Percentiles rank a stretch among this genome's conserved stretches.
phyloP scores from a whole-genome alignment of 2,888 invertebrate species.

The Dicycla oo region DNA sequence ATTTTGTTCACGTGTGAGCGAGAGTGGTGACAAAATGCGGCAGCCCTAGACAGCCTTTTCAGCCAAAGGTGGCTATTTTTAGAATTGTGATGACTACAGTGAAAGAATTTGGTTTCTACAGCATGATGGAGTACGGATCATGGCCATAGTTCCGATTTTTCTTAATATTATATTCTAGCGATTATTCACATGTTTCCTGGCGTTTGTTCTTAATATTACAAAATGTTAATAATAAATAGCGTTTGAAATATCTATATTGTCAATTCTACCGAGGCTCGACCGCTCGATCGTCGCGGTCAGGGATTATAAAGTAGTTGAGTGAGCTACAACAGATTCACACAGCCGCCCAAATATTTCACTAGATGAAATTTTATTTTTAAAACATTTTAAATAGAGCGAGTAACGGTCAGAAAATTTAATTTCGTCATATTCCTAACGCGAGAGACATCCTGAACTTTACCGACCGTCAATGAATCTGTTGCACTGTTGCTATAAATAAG shows the following conservation, averaged over 20 bases:
- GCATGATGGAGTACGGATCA: conserved; percentile 35
- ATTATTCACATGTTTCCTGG: conserved; percentile 80
- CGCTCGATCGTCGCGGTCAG: conserved; percentile 69
- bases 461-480: conserved; percentile 74
- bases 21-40: too few species aligned
- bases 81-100: conserved; percentile 25
- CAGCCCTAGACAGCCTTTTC: conserved; percentile 5
- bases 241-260: conserved; percentile 87
- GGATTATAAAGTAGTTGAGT: conserved; percentile 73
- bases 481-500: conserved; percentile 72
- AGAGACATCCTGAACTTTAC: not conserved
- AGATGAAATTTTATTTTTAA: not conserved
- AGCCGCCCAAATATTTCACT: conserved; percentile 14
- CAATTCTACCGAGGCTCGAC: conserved; percentile 85
- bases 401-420: not conserved
- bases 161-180: conserved; percentile 75
- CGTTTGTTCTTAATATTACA: conserved; percentile 79
- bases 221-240: conserved; percentile 80
- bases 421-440: not conserved
- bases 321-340: conserved; percentile 76
- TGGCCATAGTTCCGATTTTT: conserved; percentile 44
- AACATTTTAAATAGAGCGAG: not conserved
- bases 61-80: conserved; percentile 7
- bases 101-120: conserved; percentile 29
- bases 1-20: too few species aligned